Percentiles rank a stretch among this genome's conserved stretches.
phyloP scores from a whole-genome alignment of 2,888 invertebrate species.

The Drosophila anomalipes region DNA sequence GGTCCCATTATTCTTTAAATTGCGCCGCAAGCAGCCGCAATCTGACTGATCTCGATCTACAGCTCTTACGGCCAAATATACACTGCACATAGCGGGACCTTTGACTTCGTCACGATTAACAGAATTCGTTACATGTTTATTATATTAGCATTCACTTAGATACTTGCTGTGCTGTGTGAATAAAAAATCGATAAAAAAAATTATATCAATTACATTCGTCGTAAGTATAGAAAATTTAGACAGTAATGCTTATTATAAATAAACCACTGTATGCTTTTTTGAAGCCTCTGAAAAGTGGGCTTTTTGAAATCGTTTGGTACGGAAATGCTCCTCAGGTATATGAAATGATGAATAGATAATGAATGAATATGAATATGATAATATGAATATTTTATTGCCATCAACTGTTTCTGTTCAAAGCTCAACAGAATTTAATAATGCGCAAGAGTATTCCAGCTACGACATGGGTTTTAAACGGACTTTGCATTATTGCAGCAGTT shows the following conservation, averaged over 20 bases:
- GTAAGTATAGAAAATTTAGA: background rate
- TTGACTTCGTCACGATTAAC: conserved; percentile 1
- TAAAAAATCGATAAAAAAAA: background rate
- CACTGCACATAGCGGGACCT: conserved; percentile 19
- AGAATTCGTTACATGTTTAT: background rate
- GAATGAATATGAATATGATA: background rate
- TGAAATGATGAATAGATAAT: background rate
- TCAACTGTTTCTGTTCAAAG: background rate
- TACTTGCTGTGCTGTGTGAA: background rate
- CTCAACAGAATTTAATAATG: background rate
- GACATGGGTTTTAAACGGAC: background rate
- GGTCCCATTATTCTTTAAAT: conserved; percentile 75
- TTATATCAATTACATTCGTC: background rate
- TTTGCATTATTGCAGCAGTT: conserved; percentile 42
- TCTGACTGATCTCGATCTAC: conserved; percentile 62
- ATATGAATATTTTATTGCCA: background rate
- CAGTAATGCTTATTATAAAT: background rate
- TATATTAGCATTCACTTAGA: background rate
- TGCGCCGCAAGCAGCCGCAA: conserved; percentile 70
- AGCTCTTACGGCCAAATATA: conserved; percentile 35
- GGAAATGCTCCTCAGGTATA: background rate
- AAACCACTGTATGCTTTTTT: background rate
- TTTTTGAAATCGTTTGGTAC: background rate
- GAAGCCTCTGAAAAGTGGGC: background rate
- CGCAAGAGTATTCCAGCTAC: conserved; percentile 42